Evolutionary conservation across 1,140 invertebrate species (phyloP).

Genomic region (Bombus balteatus): DNA sequence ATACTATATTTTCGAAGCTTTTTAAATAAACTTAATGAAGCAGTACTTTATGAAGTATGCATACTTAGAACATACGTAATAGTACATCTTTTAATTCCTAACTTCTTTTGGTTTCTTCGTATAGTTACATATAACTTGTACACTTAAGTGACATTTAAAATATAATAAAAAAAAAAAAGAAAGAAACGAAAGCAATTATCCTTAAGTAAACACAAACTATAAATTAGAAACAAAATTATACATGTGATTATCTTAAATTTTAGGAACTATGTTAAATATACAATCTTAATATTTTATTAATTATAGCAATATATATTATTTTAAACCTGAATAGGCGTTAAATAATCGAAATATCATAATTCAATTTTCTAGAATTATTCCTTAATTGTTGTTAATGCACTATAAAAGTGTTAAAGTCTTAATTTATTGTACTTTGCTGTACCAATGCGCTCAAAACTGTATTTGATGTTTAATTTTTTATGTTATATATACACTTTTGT

Average conservation of each 20-base stretch:
- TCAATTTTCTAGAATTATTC: constrained; percentile 1
- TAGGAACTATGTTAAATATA: constrained; percentile 42
- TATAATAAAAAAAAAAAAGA: neutral
- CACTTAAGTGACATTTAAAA: neutral
- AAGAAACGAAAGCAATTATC: neutral
- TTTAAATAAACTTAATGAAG: neutral
- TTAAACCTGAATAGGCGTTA: neutral
- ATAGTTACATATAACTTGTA: neutral
- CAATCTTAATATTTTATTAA: constrained; percentile 19
- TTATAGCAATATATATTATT: constrained; percentile 17
- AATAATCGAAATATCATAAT: constrained; percentile 1
- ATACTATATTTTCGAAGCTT: neutral
- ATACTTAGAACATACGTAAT: constrained; percentile 1
- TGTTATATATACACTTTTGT: constrained; percentile 25
- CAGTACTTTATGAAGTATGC: neutral
- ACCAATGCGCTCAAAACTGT: constrained; percentile 22
- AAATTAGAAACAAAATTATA: neutral
- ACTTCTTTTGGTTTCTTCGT: constrained; percentile 5
- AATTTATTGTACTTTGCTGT: constrained; percentile 11
- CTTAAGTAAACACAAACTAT: constrained; percentile 5
- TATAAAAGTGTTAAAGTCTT: constrained; percentile 36
- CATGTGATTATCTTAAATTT: neutral
- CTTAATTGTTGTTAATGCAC: neutral
- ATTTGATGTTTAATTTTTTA: constrained; percentile 28
- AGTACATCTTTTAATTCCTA: neutral